Percentiles rank a stretch among this genome's conserved stretches.
These are phyloP conservation scores for Trachelipus rathkii DNA, from an alignment of 1,140 invertebrate species.

Conservation along the genomic window DNA sequence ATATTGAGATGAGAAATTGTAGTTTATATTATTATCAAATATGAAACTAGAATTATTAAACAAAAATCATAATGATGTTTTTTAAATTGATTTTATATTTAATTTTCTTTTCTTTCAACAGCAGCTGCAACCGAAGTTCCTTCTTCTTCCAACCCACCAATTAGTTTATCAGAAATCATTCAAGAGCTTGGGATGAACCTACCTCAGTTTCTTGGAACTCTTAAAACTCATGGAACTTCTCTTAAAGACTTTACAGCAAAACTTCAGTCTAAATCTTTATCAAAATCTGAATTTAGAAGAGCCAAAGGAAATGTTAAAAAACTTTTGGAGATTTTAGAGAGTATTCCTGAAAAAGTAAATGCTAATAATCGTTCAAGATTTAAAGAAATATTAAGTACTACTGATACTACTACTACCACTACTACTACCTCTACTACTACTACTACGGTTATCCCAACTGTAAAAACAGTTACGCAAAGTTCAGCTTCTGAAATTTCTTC, in stretches of 20 bases:
- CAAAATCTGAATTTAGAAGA: not conserved
- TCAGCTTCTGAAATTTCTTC: not conserved
- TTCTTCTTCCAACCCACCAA: not conserved
- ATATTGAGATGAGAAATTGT: no score
- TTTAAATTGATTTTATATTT: no score
- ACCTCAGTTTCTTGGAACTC: conserved; percentile 2
- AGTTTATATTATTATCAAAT: no score
- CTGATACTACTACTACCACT: not conserved
- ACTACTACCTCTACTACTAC: not conserved
- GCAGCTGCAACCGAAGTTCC: not conserved
- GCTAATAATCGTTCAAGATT: not conserved
- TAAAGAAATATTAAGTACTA: not conserved
- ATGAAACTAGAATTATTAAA: no score
- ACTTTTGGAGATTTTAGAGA: not conserved
- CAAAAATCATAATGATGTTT: no score
- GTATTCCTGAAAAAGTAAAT: not conserved
- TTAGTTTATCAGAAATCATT: not conserved
- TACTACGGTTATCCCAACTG: not conserved
- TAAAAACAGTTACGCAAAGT: not conserved
- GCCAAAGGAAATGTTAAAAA: not conserved
- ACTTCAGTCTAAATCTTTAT: not conserved
- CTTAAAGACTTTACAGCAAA: not conserved
- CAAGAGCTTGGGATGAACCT: not conserved
- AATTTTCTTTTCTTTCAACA: not conserved
- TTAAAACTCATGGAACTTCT: not conserved